These are phyloP conservation scores for Echiichthys vipera DNA, from an alignment of 2,797 vertebrate genomes.

Conservation along the genomic window DNA sequence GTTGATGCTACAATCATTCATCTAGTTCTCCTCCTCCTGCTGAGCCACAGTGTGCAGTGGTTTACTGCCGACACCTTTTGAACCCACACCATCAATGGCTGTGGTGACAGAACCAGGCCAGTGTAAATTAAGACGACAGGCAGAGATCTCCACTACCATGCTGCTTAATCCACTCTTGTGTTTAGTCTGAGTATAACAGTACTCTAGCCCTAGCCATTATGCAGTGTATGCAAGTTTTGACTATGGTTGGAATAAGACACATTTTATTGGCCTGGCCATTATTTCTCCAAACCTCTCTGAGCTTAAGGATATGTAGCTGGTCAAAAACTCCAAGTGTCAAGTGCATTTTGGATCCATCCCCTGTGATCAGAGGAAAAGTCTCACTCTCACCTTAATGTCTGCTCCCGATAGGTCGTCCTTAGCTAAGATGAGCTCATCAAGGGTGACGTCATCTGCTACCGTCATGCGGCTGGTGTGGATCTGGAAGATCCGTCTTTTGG, in stretches of 20 bases:
- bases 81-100: conserved; percentile 21
- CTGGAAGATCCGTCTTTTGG: conserved; percentile 96
- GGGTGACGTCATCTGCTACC: conserved; percentile 91
- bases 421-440: conserved; percentile 96
- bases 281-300: neutral
- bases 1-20: conserved; percentile 12
- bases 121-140: conserved; percentile 6
- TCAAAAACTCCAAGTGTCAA: neutral
- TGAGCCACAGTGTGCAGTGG: conserved; percentile 22
- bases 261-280: neutral
- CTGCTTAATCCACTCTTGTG: neutral
- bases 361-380: neutral
- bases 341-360: neutral
- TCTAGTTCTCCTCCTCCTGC: neutral
- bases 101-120: neutral
- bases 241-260: neutral
- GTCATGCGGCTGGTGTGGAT: conserved; percentile 99
- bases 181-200: neutral
- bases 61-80: neutral
- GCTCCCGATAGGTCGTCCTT: conserved; percentile 98
- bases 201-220: neutral
- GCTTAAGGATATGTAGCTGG: neutral
- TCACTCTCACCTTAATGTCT: conserved; percentile 91
- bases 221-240: no score
- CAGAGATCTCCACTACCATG: neutral